A percentile compares a stretch with the other conserved stretches of the same genome.
Conservation (phyloP, 2,888 invertebrate species). For the Tachina lurida region DNA sequence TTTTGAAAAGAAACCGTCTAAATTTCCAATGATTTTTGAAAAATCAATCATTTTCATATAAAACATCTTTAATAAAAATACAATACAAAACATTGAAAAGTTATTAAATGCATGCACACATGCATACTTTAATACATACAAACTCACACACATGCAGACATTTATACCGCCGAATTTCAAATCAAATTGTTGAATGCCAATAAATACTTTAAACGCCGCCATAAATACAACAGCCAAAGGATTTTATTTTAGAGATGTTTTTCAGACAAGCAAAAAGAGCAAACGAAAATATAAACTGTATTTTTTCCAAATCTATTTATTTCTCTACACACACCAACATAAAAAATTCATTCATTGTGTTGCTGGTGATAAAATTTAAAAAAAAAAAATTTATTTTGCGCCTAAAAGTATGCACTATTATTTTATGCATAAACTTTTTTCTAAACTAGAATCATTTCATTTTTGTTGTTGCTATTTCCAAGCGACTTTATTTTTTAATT, state of each 20-base stretch:
- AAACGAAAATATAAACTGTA: background rate
- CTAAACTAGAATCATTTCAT: conserved; percentile 4
- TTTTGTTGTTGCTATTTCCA: background rate
- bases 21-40: too few species aligned
- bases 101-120: background rate
- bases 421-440: conserved; percentile 31
- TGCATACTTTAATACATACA: too few species aligned
- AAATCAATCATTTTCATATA: too few species aligned
- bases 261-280: background rate
- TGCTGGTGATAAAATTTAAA: conserved; percentile 2
- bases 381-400: background rate
- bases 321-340: background rate
- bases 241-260: background rate
- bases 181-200: conserved; percentile 13
- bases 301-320: conserved; percentile 13
- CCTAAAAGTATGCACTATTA: conserved; percentile 57
- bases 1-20: background rate
- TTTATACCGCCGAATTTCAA: background rate
- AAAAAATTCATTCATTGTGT: conserved; percentile 30
- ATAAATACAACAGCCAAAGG: conserved; percentile 7
- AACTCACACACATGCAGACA: too few species aligned
- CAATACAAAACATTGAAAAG: background rate
- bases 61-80: too few species aligned
- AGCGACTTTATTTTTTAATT: background rate
- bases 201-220: background rate